phyloP scores from a whole-genome alignment of 2,113 vertebrate genomes.

The Ceuthmochares aereus region DNA sequence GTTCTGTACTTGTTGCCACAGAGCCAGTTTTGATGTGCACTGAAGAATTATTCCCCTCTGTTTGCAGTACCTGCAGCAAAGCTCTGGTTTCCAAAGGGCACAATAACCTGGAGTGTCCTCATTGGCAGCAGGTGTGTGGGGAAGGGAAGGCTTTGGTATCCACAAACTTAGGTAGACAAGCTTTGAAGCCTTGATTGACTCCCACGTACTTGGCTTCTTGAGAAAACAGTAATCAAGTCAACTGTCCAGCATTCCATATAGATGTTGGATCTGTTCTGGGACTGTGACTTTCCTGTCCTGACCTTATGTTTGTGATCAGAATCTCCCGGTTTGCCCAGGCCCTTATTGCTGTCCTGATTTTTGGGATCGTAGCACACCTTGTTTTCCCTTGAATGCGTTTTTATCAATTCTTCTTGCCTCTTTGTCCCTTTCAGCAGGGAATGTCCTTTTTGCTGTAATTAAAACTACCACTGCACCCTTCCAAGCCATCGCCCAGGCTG shows the following conservation, averaged over 20 bases:
- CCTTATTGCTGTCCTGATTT: neutral
- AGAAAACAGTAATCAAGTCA: neutral
- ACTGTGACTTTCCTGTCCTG: neutral
- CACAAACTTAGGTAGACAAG: neutral
- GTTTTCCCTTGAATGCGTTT: neutral
- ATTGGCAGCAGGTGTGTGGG: neutral
- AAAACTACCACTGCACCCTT: neutral
- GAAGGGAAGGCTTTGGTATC: neutral
- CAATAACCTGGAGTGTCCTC: neutral
- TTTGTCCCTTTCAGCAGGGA: neutral
- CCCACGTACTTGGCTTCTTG: accelerated
- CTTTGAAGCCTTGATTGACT: neutral
- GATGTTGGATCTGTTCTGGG: neutral
- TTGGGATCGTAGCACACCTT: neutral
- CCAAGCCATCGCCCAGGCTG: neutral
- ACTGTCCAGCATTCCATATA: neutral
- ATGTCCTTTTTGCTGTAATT: neutral
- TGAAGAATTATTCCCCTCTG: neutral
- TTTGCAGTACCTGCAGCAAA: neutral
- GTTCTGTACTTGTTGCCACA: neutral
- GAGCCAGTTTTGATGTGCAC: neutral
- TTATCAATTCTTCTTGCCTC: neutral
- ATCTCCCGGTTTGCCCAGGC: neutral
- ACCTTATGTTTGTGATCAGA: neutral
- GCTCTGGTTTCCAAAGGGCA: neutral